Evolutionary conservation across 2,113 vertebrate genomes (phyloP), one percentile per base, ranked within the genome.

Genomic region (Galemys pyrenaicus): DNA sequence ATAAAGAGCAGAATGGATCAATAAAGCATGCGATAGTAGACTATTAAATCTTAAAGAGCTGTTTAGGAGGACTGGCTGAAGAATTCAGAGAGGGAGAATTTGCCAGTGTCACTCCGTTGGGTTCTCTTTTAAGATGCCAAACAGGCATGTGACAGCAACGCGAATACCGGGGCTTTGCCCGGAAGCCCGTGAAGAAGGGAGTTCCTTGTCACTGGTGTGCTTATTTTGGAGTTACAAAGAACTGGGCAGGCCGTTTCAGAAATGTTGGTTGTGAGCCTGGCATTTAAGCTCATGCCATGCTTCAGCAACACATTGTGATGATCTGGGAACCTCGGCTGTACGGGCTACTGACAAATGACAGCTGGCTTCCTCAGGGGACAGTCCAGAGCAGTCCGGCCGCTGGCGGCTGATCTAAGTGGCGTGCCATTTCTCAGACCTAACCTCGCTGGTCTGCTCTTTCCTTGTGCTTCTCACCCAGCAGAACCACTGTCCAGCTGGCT

Each of bases 221-320:
- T 95, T 94, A 77, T 75, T 95, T 88, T 85, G 88, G 62, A 88
- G 30, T 94, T 91, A 30, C 7, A 54, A 94, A 89, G 86, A 78
- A 65, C 44, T 74, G 49, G 58, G 51, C 51, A 58, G 62, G 37
- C 24, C 44, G 86, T 92, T 91, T 74, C 56, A 79, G 65, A 92
- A 94, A 65, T 89, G 68, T 62, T 89, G 89, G 9, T 91, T 60
- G 68, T 49, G 19, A 70, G 67, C 73, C 80, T 88, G 51, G 46
- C 49, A 74, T 95, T 97, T 95, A 84, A 94, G 86, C 39, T 35
- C 71, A n/a, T 28, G 56, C 49, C 83, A 65, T 64, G 37, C 58
- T 78, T 95, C 12, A 62, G 84, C 68, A 37, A 32, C 74, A 39
- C 75, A 35, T 8, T 46, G 54, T 68, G 41, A 65, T 90, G 64